Evolutionary conservation across 2,113 vertebrate species (phyloP).

Genomic region (Micromys minutus): DNA sequence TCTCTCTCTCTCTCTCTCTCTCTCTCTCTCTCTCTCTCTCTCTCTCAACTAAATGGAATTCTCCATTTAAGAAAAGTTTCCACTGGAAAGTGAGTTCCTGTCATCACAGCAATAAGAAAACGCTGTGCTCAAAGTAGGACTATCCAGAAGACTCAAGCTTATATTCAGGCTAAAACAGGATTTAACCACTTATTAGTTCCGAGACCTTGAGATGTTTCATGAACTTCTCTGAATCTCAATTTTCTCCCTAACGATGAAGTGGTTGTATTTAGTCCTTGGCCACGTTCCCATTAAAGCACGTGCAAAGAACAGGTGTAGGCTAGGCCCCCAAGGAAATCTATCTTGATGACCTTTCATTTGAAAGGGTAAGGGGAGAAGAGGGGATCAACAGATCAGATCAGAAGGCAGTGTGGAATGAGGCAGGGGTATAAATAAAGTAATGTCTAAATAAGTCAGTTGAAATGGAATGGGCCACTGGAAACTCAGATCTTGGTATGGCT

Average conservation of each 20-base stretch:
- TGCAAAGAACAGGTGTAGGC: slow-evolving; percentile 77
- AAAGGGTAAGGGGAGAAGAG: slow-evolving; percentile 69
- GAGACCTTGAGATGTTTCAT: slow-evolving; percentile 52
- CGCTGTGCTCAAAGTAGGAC: neutral
- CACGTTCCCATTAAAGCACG: slow-evolving; percentile 73
- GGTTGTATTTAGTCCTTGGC: slow-evolving; percentile 77
- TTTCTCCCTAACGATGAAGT: slow-evolving; percentile 59
- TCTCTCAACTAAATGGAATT: slow-evolving; percentile 9
- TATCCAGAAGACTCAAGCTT: slow-evolving; percentile 2
- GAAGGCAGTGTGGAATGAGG: slow-evolving; percentile 75
- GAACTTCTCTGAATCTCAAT: slow-evolving; percentile 68
- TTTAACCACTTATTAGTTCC: slow-evolving; percentile 57
- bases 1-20: neutral
- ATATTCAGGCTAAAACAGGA: neutral
- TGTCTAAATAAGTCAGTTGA: slow-evolving; percentile 67
- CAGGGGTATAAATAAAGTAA: slow-evolving; percentile 78
- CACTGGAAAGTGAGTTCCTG: slow-evolving; percentile 32
- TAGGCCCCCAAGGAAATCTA: slow-evolving; percentile 74
- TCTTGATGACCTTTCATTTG: slow-evolving; percentile 76
- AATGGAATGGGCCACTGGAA: slow-evolving; percentile 64
- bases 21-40: neutral
- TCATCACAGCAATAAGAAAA: slow-evolving; percentile 52
- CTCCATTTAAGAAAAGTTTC: slow-evolving; percentile 31
- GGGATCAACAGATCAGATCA: slow-evolving; percentile 78
- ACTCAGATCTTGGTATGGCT: slow-evolving; percentile 24